Conservation (phyloP, 1,140 invertebrate species). For the Drosophila sproati region DNA sequence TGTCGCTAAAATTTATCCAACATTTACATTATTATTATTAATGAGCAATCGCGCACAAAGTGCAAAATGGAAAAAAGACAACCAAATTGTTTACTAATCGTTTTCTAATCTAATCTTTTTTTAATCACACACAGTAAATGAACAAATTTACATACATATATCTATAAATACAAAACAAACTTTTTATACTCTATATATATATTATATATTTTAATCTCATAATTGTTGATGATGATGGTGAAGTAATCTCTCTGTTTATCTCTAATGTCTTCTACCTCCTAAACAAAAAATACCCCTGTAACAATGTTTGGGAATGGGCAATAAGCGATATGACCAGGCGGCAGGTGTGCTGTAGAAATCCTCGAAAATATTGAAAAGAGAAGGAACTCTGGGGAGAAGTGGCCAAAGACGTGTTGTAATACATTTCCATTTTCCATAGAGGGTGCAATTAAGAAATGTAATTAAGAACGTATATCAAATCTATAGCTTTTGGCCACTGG, state of each 20-base stretch:
- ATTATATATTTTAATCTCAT: slow-evolving; percentile 63
- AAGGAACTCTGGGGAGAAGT: slow-evolving; percentile 84
- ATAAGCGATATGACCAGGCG: slow-evolving; percentile 88
- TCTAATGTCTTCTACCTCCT: slow-evolving; percentile 83
- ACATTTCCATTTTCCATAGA: slow-evolving; percentile 83
- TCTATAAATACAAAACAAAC: slow-evolving; percentile 54
- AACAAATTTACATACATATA: slow-evolving; percentile 54
- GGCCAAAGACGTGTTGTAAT: slow-evolving; percentile 84
- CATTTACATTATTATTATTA: slow-evolving; percentile 23
- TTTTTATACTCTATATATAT: slow-evolving; percentile 57
- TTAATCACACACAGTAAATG: slow-evolving; percentile 78
- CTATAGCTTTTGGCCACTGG: slow-evolving; percentile 24
- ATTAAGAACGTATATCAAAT: slow-evolving; percentile 2
- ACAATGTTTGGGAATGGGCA: slow-evolving; percentile 87
- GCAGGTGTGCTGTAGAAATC: slow-evolving; percentile 86
- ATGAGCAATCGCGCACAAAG: slow-evolving; percentile 42
- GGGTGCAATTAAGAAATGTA: slow-evolving; percentile 21
- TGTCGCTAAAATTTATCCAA: slow-evolving; percentile 19
- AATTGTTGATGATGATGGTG: slow-evolving; percentile 83
- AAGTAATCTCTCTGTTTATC: slow-evolving; percentile 86
- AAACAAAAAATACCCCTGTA: slow-evolving; percentile 54
- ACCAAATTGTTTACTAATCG: slow-evolving; percentile 77
- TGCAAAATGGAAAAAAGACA: slow-evolving; percentile 34
- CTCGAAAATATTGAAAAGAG: slow-evolving; percentile 83
- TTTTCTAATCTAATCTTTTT: slow-evolving; percentile 80